Percentiles rank a stretch among this genome's conserved stretches.
Evolutionary conservation across 2,797 vertebrate genomes (phyloP).

Genomic region (Molossus molossus): DNA sequence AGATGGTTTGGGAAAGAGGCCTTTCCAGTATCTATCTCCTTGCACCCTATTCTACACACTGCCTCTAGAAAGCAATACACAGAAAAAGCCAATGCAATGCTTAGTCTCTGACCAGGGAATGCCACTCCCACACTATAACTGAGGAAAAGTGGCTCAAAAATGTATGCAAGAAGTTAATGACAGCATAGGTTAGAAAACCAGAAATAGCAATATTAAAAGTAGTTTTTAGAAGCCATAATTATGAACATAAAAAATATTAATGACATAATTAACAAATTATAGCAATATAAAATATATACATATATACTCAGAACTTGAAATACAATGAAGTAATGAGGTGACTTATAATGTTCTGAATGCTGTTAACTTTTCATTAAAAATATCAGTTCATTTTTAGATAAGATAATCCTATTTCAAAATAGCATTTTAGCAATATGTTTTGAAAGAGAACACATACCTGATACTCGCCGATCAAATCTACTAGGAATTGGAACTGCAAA

Average conservation of each 20-base stretch:
- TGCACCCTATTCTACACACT: not conserved
- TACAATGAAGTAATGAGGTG: conserved; percentile 42
- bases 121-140: not conserved
- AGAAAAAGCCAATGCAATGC: not conserved
- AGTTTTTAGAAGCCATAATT: conserved; percentile 57
- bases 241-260: conserved; percentile 57
- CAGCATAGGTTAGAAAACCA: conserved; percentile 41
- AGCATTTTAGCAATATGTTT: conserved; percentile 50
- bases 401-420: conserved; percentile 51
- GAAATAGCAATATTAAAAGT: not conserved
- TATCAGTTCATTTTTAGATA: conserved; percentile 57
- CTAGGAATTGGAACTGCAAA: conserved; percentile 95
- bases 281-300: conserved; percentile 48
- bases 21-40: not conserved
- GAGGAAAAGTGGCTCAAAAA: conserved; percentile 37
- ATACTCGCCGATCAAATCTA: conserved; percentile 97
- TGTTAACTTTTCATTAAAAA: conserved; percentile 57
- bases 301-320: conserved; percentile 13
- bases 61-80: not conserved
- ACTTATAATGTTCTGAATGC: conserved; percentile 39
- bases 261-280: not conserved
- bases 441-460: conserved; percentile 91
- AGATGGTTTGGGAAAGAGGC: not conserved
- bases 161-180: conserved; percentile 2
- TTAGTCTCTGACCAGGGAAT: conserved; percentile 1